Evolutionary conservation across 2,888 invertebrate species (phyloP).

Genomic region (Malacosoma neustria): DNA sequence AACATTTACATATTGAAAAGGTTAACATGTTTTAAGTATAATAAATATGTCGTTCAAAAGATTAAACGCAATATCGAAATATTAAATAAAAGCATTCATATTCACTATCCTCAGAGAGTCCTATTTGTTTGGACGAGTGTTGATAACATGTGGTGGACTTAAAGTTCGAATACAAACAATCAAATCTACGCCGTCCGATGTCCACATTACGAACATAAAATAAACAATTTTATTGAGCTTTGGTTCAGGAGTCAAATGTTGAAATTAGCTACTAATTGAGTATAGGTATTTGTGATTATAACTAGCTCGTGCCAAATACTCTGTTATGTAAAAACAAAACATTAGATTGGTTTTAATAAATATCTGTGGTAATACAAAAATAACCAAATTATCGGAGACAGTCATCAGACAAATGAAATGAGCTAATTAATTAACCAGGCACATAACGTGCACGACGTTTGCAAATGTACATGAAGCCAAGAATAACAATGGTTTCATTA

Average conservation of each 20-base stretch:
- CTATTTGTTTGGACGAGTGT: slow-evolving; percentile 36
- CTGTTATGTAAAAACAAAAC: too few species aligned
- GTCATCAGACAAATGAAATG: slow-evolving; percentile 22
- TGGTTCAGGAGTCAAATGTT: too few species aligned
- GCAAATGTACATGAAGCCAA: slow-evolving; percentile 17
- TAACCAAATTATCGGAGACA: not conserved
- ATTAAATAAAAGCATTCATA: slow-evolving; percentile 37
- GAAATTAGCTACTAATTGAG: too few species aligned
- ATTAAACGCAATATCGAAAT: slow-evolving; percentile 26
- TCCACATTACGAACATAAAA: not conserved
- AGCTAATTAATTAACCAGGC: slow-evolving; percentile 40
- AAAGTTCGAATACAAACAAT: slow-evolving; percentile 48
- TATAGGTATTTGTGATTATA: too few species aligned
- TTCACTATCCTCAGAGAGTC: slow-evolving; percentile 37
- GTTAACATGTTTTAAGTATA: too few species aligned
- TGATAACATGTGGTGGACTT: slow-evolving; percentile 36
- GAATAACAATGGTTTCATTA: slow-evolving; percentile 21
- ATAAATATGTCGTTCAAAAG: slow-evolving; percentile 17
- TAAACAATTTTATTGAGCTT: too few species aligned
- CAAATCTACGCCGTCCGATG: slow-evolving; percentile 35
- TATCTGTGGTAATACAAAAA: not conserved
- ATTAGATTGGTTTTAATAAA: too few species aligned
- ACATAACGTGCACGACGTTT: slow-evolving; percentile 21
- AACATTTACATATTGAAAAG: too few species aligned
- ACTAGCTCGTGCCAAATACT: too few species aligned